phyloP scores from a whole-genome alignment of 1,140 invertebrate genomes.

The Fopius arisanus region DNA sequence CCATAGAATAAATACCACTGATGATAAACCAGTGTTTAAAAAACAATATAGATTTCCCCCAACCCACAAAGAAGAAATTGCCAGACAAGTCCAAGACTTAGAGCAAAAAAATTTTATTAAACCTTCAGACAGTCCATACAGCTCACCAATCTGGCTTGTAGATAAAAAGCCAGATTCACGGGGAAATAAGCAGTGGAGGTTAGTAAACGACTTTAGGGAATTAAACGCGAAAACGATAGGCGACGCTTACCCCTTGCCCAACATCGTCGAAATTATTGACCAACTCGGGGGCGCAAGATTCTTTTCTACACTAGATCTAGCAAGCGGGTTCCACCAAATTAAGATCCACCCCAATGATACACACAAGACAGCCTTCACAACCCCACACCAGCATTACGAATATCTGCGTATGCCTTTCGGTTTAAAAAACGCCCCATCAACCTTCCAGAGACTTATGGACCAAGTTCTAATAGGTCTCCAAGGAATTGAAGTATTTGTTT shows the following conservation, averaged over 20 bases:
- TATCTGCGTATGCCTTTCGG: not conserved
- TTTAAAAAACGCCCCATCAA: not conserved
- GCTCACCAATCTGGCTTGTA: not conserved
- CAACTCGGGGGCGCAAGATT: not conserved
- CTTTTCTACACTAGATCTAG: not conserved
- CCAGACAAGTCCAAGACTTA: not conserved
- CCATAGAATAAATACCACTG: not conserved
- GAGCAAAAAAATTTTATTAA: not conserved
- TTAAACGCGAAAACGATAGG: not conserved
- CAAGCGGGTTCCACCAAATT: not conserved
- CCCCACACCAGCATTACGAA: not conserved
- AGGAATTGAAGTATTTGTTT: not conserved
- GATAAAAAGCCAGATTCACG: not conserved
- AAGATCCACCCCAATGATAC: not conserved
- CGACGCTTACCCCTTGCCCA: not conserved
- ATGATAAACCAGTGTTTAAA: not conserved
- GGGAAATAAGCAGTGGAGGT: not conserved
- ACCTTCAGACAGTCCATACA: not conserved
- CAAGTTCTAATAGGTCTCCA: not conserved
- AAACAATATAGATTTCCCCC: not conserved
- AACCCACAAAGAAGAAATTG: not conserved
- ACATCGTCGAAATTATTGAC: not conserved
- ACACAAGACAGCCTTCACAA: not conserved
- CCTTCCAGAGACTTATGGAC: not conserved
- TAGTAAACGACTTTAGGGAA: not conserved